These are phyloP conservation scores for Nematolebias whitei DNA, from an alignment of 2,113 vertebrate species.

Conservation along the genomic window DNA sequence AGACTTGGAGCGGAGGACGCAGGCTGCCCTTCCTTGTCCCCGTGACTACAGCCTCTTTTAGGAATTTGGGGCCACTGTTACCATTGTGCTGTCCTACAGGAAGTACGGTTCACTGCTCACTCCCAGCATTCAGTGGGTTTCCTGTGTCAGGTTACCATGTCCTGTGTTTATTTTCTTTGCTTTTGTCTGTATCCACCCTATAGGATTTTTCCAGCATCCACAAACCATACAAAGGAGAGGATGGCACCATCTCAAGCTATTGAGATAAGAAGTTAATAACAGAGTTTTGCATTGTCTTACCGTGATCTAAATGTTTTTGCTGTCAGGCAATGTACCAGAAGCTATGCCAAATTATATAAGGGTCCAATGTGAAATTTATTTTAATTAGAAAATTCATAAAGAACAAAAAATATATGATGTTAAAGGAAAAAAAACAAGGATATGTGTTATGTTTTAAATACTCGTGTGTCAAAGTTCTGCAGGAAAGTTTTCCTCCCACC, in stretches of 20 bases:
- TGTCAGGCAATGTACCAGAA: background rate
- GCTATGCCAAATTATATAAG: background rate
- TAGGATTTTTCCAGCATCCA: slow-evolving; percentile 66
- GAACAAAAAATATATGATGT: background rate
- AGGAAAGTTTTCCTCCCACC: slow-evolving; percentile 51
- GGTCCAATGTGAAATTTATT: slow-evolving; percentile 7
- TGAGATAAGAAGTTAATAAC: slow-evolving; percentile 27
- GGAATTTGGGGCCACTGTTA: slow-evolving; percentile 74
- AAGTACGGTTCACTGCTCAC: slow-evolving; percentile 76
- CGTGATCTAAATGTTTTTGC: slow-evolving; percentile 10
- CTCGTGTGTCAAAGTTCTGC: slow-evolving; percentile 50
- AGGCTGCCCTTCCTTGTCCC: slow-evolving; percentile 78
- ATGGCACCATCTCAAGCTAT: slow-evolving; percentile 68
- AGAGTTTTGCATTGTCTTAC: slow-evolving; percentile 28
- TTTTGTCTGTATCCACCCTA: slow-evolving; percentile 75
- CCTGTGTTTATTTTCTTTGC: slow-evolving; percentile 85
- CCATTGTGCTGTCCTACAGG: slow-evolving; percentile 84
- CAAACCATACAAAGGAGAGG: slow-evolving; percentile 57
- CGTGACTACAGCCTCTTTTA: slow-evolving; percentile 68
- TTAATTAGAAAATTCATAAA: background rate
- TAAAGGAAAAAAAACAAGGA: background rate
- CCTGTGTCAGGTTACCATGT: slow-evolving; percentile 84
- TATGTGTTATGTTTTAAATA: slow-evolving; percentile 46
- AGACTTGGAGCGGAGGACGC: slow-evolving; percentile 69
- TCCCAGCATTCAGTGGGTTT: slow-evolving; percentile 85